phyloP scores from a whole-genome alignment of 2,888 invertebrate species.

The Aproaerema taeniolella region DNA sequence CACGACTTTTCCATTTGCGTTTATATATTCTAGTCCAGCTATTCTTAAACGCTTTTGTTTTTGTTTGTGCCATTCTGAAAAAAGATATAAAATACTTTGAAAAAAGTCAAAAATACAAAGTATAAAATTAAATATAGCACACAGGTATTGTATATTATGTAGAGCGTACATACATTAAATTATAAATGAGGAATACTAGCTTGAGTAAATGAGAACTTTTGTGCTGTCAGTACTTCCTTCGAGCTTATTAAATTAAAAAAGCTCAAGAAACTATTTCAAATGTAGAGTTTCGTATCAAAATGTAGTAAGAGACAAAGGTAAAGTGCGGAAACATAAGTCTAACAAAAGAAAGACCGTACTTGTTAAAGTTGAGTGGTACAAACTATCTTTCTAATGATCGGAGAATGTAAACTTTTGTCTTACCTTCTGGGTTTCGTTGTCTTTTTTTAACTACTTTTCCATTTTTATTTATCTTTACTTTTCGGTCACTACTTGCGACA shows the following conservation, averaged over 20 bases:
- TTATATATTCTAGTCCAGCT: constrained; percentile 74
- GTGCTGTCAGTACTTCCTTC: too few species aligned
- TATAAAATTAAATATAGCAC: neutral
- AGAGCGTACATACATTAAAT: too few species aligned
- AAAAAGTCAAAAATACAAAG: too few species aligned
- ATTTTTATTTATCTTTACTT: constrained; percentile 69
- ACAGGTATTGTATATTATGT: neutral
- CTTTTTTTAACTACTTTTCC: constrained; percentile 71
- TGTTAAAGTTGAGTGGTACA: constrained; percentile 12
- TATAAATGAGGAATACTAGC: too few species aligned
- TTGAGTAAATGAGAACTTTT: too few species aligned
- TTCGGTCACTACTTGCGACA: constrained; percentile 70
- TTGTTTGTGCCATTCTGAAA: constrained; percentile 78
- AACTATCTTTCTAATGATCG: constrained; percentile 13
- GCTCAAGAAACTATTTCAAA: constrained; percentile 23
- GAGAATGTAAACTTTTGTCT: constrained; percentile 23
- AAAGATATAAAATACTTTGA: neutral
- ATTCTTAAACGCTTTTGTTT: constrained; percentile 75
- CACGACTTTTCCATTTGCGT: constrained; percentile 76
- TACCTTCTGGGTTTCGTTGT: constrained; percentile 70
- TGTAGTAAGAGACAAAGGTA: constrained; percentile 68
- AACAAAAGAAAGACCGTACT: constrained; percentile 24
- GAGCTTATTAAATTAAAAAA: too few species aligned
- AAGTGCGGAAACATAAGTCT: constrained; percentile 26
- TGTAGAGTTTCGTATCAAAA: constrained; percentile 43